These are phyloP conservation scores for Gerris buenoi DNA, from an alignment of 1,140 invertebrate genomes.

Conservation along the genomic window DNA sequence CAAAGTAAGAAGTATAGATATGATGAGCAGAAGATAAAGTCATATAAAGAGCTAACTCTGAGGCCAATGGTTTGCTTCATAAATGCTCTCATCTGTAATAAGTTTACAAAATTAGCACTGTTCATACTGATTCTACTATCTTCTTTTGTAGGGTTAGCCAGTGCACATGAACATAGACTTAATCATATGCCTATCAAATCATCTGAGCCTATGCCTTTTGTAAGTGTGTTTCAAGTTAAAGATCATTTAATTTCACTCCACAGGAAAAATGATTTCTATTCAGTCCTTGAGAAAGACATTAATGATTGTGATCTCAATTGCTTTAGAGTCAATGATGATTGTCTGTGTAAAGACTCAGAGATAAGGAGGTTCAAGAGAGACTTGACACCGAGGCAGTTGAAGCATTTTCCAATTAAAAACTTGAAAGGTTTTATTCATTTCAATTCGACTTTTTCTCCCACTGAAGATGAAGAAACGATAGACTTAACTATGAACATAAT, in stretches of 20 bases:
- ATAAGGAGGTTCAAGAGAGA: neutral
- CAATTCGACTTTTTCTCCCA: neutral
- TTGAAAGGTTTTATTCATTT: neutral
- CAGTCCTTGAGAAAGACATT: neutral
- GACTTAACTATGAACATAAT: neutral
- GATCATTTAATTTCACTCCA: neutral
- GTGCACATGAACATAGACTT: neutral
- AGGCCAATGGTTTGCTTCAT: no score
- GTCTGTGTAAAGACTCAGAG: no score
- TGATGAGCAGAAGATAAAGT: neutral
- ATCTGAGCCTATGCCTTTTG: neutral
- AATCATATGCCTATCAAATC: neutral
- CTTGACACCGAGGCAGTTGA: neutral
- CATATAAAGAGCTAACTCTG: neutral
- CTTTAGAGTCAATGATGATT: neutral
- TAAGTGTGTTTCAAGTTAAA: neutral
- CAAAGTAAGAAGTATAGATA: neutral
- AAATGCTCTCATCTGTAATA: neutral
- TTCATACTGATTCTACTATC: neutral
- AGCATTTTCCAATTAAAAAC: neutral
- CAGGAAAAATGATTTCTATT: neutral
- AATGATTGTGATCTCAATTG: neutral
- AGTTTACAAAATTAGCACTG: neutral
- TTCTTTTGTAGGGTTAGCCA: neutral
- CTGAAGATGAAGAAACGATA: neutral